These are phyloP conservation scores for Alosa alosa DNA, from an alignment of 2,113 vertebrate genomes.

Conservation along the genomic window DNA sequence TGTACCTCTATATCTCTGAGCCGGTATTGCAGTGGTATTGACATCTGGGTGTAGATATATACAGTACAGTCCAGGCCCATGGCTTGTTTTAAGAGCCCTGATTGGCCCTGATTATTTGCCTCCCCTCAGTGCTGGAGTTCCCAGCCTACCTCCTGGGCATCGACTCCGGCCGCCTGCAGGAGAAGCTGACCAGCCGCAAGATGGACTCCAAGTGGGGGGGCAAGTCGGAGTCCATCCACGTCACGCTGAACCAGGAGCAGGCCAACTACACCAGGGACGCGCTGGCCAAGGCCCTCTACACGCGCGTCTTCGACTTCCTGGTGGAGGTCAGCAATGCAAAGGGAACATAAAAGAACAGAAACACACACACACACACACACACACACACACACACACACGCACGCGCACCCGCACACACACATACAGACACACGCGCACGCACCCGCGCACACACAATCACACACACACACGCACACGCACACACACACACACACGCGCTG, in stretches of 20 bases:
- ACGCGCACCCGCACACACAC: no score
- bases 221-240: constrained; percentile 86
- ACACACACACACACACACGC: neutral
- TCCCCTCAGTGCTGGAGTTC: constrained; percentile 80
- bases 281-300: constrained; percentile 89
- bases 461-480: no score
- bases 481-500: no score
- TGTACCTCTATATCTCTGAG: no score
- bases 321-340: constrained; percentile 78
- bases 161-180: constrained; percentile 80
- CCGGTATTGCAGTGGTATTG: no score
- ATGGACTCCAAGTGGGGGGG: constrained; percentile 97
- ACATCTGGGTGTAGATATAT: no score
- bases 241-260: constrained; percentile 93
- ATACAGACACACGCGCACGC: no score
- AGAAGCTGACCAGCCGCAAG: constrained; percentile 92
- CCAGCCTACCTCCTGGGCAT: constrained; percentile 93
- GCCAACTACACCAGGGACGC: constrained; percentile 89
- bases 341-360: neutral
- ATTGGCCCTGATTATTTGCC: no score
- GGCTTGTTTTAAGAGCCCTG: no score
- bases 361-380: neutral
- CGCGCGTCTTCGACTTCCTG: constrained; percentile 89
- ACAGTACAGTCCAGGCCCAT: no score
- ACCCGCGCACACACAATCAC: no score